Conservation (phyloP, 2,797 vertebrate species). For the Bradypodion ventrale region DNA sequence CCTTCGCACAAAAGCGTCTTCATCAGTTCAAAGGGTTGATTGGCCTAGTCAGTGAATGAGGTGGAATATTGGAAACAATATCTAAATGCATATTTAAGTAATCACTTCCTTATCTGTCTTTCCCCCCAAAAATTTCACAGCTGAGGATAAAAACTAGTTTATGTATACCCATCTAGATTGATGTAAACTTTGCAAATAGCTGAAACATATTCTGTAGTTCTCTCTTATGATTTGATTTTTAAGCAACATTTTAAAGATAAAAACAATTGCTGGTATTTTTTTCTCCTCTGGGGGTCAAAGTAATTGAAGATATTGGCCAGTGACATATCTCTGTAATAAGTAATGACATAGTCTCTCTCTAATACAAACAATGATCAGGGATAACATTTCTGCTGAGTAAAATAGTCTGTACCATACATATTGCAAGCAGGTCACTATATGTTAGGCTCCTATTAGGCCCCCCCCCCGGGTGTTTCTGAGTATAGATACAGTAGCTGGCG, state of each 20-base stretch:
- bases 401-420: too few relatives aligned
- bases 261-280: slow-evolving; percentile 41
- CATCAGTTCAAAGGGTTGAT: slow-evolving; percentile 68
- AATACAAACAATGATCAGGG: not conserved
- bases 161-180: slow-evolving; percentile 50
- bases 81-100: slow-evolving; percentile 57
- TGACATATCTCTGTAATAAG: not conserved
- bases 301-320: slow-evolving; percentile 17
- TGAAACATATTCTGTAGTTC: slow-evolving; percentile 55
- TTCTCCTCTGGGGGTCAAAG: slow-evolving; percentile 1
- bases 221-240: slow-evolving; percentile 55
- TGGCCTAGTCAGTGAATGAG: slow-evolving; percentile 61
- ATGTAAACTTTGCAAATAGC: slow-evolving; percentile 62
- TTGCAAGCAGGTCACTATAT: not conserved
- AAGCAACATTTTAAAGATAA: slow-evolving; percentile 43
- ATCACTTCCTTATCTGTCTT: slow-evolving; percentile 58
- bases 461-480: too few relatives aligned
- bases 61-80: slow-evolving; percentile 47
- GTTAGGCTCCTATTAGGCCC: too few relatives aligned
- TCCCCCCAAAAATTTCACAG: slow-evolving; percentile 45
- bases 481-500: too few relatives aligned
- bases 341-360: not conserved
- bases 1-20: slow-evolving; percentile 65
- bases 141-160: slow-evolving; percentile 62
- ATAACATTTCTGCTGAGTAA: not conserved